Conservation (phyloP, 2,797 vertebrate genomes). For the Eospalax fontanierii region DNA sequence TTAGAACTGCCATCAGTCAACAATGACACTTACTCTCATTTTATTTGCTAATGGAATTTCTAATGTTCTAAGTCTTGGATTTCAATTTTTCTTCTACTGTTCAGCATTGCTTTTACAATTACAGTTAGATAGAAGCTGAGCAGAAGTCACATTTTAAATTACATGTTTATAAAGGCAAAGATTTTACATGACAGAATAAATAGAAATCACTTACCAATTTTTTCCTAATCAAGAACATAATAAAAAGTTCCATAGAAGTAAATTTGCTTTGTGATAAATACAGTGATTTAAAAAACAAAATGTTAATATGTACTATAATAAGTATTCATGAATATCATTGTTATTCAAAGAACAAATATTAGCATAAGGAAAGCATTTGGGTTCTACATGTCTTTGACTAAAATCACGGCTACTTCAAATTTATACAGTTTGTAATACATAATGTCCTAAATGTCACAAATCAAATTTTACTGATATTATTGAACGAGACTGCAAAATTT, state of each 20-base stretch:
- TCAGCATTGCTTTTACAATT: slow-evolving; percentile 12
- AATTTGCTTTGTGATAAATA: slow-evolving; percentile 75
- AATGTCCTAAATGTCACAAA: slow-evolving; percentile 39
- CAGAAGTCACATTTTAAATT: slow-evolving; percentile 70
- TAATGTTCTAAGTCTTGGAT: slow-evolving; percentile 45
- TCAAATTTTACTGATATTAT: slow-evolving; percentile 47
- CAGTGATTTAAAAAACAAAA: slow-evolving; percentile 69
- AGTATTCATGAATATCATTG: slow-evolving; percentile 68
- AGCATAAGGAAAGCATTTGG: slow-evolving; percentile 63
- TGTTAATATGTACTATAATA: slow-evolving; percentile 72
- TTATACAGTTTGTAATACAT: slow-evolving; percentile 33
- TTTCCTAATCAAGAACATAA: slow-evolving; percentile 57
- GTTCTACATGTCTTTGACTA: slow-evolving; percentile 50
- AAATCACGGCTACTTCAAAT: slow-evolving; percentile 56
- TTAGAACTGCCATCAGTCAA: neutral
- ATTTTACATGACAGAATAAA: slow-evolving; percentile 64
- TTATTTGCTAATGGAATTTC: slow-evolving; percentile 43
- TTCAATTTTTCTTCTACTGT: slow-evolving; percentile 58
- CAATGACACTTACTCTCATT: neutral
- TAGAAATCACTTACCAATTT: slow-evolving; percentile 56
- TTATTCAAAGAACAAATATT: slow-evolving; percentile 77
- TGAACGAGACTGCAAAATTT: neutral
- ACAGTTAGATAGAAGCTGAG: neutral
- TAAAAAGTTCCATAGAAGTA: slow-evolving; percentile 64
- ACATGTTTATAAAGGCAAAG: slow-evolving; percentile 61